Evolutionary conservation across 2,113 vertebrate species (phyloP), one percentile per base, ranked within the genome.

Genomic region (Chloropsis hardwickii): DNA sequence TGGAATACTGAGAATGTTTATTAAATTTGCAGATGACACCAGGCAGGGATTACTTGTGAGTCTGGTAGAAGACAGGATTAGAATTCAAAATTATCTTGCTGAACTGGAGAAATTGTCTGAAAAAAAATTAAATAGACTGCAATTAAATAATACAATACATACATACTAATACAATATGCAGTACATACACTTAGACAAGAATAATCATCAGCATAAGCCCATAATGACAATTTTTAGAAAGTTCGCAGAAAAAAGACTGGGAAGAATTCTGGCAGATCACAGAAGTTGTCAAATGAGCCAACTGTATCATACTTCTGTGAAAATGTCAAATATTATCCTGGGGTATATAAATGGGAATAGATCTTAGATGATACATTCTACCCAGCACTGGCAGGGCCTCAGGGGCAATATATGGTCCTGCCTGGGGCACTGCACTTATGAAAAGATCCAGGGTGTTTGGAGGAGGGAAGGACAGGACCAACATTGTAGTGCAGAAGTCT

Each of bases 1-100:
- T 74, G 88, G 91, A 89, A 91, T 92, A 92, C 92, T 87, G 89
- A 89, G 86, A 91, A 89, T 94, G 86, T 95, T 95, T 95, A 95
- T 94, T 92, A 92, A 92, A 92, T 95, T 94, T 95, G 66, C 91
- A 94, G 92, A 96, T 92, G 92, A 95, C 88, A 97, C 92, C 44
- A 94, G 86, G 86, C 89, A 92, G 44, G 29, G 62, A 89, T 94
- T 90, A 67, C 69, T 94, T 91, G 72, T 81, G 73, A 94, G 53
- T 94, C 51, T 95, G 77, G 87, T 65, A 81, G 89, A 95, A 37
- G 70, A 96, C 70, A 89, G 77, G 93, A 95, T 65, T 76, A 84
- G 95, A 95, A 97, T 97, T 91, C 57, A 81, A 92, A 97, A 95
- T 92, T 9, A 89, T 91, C 65, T 92, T 81, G 65, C 64, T 40